Evolutionary conservation across 2,113 vertebrate genomes (phyloP), one percentile per base, ranked within the genome.

Genomic region (Rhizomys pruinosus): DNA sequence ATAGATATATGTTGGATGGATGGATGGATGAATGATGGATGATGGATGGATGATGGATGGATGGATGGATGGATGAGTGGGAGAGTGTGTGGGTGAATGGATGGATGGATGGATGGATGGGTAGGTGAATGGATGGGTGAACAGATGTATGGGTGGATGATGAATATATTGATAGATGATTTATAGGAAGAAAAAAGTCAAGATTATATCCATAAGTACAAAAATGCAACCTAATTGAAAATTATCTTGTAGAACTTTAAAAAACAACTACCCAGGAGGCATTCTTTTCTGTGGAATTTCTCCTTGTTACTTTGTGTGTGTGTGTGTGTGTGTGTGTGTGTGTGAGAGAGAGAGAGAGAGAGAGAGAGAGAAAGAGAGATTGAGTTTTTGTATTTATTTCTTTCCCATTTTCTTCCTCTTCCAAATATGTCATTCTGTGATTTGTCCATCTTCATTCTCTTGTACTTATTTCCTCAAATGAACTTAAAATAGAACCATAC

Each of bases 151-250:
- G n/a, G n/a, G 94, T 57, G 37, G 44, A 77, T 11, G 0, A 73
- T 11, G n/a, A 10, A 55, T 11, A 8, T 10, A 42, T 17, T 55
- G 37, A 59, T 42, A 32, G 16, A 27, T 27, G 47, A 52, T 52
- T 52, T 20, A 59, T 15, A 59, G 19, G 57, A 7, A 29, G 5
- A 17, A 9, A 13, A 52, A 15, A 17, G 34, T 7, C 8, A 9
- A 52, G 13, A 55, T 52, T 87, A 27, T 81, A 12, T 23, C 47
- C 57, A 17, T 42, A 87, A 74, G 55, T 85, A 5, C 27, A 74
- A 52, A 96, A 57, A 86, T 61, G 5, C 23, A 93, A 34, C 25
- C 37, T 25, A 39, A 13, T 89, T 92, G 95, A 52, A 91, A 89
- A 64, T 29, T 81, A 59, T 84, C 47, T 81, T 61, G 7, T 47